A percentile compares a stretch with the other conserved stretches of the same genome.
These are phyloP conservation scores for Acanthosepion pharaonis DNA, from an alignment of 2,888 invertebrate species.

Conservation along the genomic window DNA sequence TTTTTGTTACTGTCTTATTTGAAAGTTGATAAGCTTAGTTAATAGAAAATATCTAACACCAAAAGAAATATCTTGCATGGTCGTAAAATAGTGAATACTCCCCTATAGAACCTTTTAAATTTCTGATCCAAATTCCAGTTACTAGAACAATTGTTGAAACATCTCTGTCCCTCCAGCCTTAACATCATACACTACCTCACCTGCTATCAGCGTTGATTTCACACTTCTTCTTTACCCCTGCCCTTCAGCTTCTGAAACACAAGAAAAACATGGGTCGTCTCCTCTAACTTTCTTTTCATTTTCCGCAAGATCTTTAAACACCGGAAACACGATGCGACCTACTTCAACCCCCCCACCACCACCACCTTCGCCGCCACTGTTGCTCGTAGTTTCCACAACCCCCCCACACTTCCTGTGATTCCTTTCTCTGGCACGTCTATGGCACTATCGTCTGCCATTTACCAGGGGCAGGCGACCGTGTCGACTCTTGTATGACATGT, in stretches of 20 bases:
- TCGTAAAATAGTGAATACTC: background rate
- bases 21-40: too few relatives aligned
- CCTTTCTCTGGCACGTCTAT: background rate
- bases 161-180: background rate
- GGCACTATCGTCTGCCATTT: background rate
- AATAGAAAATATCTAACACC: too few relatives aligned
- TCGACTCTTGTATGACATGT: background rate
- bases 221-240: background rate
- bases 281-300: background rate
- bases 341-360: background rate
- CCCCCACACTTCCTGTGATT: background rate
- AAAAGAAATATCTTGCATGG: background rate
- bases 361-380: background rate
- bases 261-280: too few relatives aligned
- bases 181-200: too few relatives aligned
- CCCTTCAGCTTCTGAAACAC: background rate
- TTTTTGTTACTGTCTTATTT: background rate
- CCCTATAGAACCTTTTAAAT: background rate
- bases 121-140: background rate
- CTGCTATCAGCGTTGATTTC: too few relatives aligned
- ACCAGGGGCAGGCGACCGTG: background rate
- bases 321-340: background rate
- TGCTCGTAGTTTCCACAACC: background rate
- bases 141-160: background rate
- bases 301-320: background rate